Base-by-base conservation (phyloP, 1,140 invertebrate genomes). In the Bombus picipes region DNA sequence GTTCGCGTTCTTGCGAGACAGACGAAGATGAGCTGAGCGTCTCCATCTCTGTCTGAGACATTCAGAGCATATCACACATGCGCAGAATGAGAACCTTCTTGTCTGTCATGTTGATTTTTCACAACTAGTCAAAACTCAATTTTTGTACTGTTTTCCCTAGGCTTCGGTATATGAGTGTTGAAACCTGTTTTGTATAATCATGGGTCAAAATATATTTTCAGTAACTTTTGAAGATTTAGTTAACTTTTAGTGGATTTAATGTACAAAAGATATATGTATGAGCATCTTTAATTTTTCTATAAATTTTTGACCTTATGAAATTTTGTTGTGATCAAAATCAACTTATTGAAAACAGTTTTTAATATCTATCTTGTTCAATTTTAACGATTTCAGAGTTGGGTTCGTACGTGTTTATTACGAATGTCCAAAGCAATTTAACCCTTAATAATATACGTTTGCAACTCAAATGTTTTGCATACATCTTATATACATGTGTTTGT, bases 401-500 rank as follows among this genome's bases (percentile, higher is more conserved):
- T 39, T 73, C 13, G n/a, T 59, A 32, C 22, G 22, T 39, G 3
- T 9, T 22, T 28, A 10, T 78, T 28, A 12, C 15, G 12, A 59
- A 43, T 22, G 5, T 62, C 68, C 18, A 3, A 47, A 75, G 9
- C 22, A 34, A 43, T 32, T 72, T 34, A 25, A 18, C 22, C 6
- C 8, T 66, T n/a, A 28, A 47, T 37, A 53, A 28, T 34, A 25
- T 47, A 34, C 25, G 10, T 47, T 12, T 62, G 59, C 28, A 37
- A 32, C 47, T 79, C 76, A 80, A 37, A 72, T 71, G 53, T 79
- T 72, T 84, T 34, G 9, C 59, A 53, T 22, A 66, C 22, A 53
- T n/a, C 22, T 66, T 34, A 34, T 34, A 66, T 66, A 13, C 5
- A n/a, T 4, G 28, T 62, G 25, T 28, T 25, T 39, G 25, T 6